Conservation (phyloP, 2,797 vertebrate genomes). For the Parambassis ranga region DNA sequence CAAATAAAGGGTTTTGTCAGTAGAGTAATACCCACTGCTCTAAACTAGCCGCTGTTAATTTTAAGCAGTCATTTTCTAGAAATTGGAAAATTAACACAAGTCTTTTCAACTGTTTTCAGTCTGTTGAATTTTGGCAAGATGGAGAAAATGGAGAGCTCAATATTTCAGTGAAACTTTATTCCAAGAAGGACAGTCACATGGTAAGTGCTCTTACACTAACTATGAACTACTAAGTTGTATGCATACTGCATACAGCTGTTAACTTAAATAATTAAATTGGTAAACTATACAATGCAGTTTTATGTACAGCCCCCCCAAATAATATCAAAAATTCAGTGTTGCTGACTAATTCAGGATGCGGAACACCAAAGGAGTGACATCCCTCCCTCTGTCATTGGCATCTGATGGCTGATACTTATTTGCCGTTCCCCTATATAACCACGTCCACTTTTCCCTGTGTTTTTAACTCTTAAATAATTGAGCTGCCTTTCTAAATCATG, state of each 20-base stretch:
- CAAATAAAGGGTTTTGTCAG: too few relatives aligned
- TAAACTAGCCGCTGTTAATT: neutral
- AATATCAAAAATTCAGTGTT: too few relatives aligned
- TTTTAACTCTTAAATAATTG: constrained; percentile 70
- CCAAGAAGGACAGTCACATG: constrained; percentile 87
- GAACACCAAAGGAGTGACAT: neutral
- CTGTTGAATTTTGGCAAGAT: constrained; percentile 86
- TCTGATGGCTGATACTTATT: constrained; percentile 12
- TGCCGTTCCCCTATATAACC: neutral
- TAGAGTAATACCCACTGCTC: neutral
- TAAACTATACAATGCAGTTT: too few relatives aligned
- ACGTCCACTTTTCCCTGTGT: constrained; percentile 19
- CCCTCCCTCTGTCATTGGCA: neutral
- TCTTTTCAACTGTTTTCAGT: constrained; percentile 78
- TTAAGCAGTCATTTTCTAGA: neutral
- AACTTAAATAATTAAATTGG: too few relatives aligned
- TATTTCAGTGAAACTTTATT: constrained; percentile 86
- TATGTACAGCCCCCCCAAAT: too few relatives aligned
- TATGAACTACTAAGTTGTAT: too few relatives aligned
- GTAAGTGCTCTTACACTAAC: constrained; percentile 76
- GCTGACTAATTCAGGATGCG: too few relatives aligned
- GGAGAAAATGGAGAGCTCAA: constrained; percentile 82
- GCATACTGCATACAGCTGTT: too few relatives aligned
- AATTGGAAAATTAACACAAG: too few relatives aligned
- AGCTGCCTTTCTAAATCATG: constrained; percentile 65